phyloP scores from a whole-genome alignment of 2,113 vertebrate species.

The Albula goreensis region DNA sequence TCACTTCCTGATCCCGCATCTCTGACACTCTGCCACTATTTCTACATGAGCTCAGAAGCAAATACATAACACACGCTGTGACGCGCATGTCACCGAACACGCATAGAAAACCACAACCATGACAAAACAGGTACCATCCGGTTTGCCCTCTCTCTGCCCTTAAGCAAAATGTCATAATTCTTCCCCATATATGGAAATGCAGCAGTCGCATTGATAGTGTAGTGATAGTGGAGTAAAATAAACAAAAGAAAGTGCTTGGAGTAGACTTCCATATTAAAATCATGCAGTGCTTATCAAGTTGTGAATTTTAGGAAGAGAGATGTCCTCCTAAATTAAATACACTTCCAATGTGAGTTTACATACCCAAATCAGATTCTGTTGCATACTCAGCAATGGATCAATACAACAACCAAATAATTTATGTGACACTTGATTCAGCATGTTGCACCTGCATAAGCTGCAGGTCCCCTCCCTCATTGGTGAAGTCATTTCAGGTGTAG shows the following conservation, averaged over 20 bases:
- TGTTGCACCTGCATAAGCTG: conserved; percentile 55
- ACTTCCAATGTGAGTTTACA: conserved; percentile 28
- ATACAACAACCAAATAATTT: conserved; percentile 40
- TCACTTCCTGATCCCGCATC: conserved; percentile 23
- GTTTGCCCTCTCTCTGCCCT: background rate
- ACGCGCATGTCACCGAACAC: conserved; percentile 18
- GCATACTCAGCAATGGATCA: conserved; percentile 38
- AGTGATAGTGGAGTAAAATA: no score
- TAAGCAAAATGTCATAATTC: background rate
- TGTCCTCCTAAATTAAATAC: conserved; percentile 10
- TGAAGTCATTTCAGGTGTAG: conserved; percentile 6
- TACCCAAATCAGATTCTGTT: conserved; percentile 24
- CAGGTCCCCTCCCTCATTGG: conserved; percentile 1
- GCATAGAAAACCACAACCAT: background rate
- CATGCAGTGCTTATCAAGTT: background rate
- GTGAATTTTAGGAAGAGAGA: conserved; percentile 26
- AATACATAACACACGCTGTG: conserved; percentile 9
- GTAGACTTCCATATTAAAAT: background rate
- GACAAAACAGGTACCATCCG: background rate
- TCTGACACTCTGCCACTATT: conserved; percentile 36
- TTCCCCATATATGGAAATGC: background rate
- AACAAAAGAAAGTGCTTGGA: conserved; percentile 9
- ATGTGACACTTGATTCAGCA: conserved; percentile 45
- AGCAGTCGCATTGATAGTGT: background rate
- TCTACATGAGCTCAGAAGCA: conserved; percentile 33